Evolutionary conservation across 2,888 invertebrate species (phyloP).

Genomic region (Cyclophora albipunctata): DNA sequence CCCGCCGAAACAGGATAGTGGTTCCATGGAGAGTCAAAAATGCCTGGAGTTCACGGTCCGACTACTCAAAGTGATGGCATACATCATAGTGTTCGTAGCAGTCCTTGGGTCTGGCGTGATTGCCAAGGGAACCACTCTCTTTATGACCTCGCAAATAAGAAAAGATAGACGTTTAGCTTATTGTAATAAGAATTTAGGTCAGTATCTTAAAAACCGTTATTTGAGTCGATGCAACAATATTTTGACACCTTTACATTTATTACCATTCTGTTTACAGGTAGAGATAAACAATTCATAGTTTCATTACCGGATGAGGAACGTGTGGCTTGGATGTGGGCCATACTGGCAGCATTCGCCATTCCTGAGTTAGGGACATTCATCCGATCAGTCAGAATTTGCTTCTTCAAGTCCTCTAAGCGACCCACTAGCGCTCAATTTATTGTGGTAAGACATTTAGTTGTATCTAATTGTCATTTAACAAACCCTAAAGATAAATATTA

Average conservation of each 20-base stretch:
- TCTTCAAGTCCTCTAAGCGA: constrained; percentile 90
- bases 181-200: constrained; percentile 91
- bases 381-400: constrained; percentile 88
- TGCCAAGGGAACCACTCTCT: constrained; percentile 90
- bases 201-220: constrained; percentile 23
- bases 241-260: too few relatives aligned
- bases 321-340: constrained; percentile 94
- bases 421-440: constrained; percentile 77
- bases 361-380: constrained; percentile 93
- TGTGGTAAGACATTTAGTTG: constrained; percentile 43
- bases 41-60: constrained; percentile 90
- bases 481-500: not conserved
- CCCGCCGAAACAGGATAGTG: constrained; percentile 90
- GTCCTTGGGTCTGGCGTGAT: constrained; percentile 90
- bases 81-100: constrained; percentile 87
- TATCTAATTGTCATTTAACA: not conserved
- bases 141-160: constrained; percentile 93
- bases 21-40: constrained; percentile 91
- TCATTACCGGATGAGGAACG: constrained; percentile 89
- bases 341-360: constrained; percentile 89
- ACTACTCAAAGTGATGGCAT: constrained; percentile 88
- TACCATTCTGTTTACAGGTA: constrained; percentile 73
- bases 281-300: constrained; percentile 89
- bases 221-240: not conserved
- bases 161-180: constrained; percentile 84